Evolutionary conservation across 2,888 invertebrate species (phyloP), one percentile per base, ranked within the genome.

Genomic region (Mantis religiosa): DNA sequence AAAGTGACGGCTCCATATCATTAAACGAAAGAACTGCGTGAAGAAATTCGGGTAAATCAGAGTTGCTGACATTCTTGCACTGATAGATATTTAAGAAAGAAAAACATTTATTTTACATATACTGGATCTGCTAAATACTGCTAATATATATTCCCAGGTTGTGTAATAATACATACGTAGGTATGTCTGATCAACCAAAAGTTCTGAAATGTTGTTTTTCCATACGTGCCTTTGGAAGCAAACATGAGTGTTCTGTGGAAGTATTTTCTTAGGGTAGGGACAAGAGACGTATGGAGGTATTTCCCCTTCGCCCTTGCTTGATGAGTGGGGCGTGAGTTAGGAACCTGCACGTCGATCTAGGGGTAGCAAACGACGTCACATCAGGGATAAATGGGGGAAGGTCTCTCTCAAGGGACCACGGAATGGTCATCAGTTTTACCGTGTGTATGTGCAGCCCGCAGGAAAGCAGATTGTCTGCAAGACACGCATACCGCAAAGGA

Each of bases 291-390:
- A 71, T 71, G 54, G 54, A 71, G 54, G 54, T 71, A 71, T 71
- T 28, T 30, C 86, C 86, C 81, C 71, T 71, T 25, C 28, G 34
- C 41, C 84, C 34, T 84, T 30, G n/a, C 30, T 14, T 25, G 84
- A 30, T 84, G 84, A 20, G 84, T 30, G 84, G 84, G n/a, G 84
- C 34, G 34, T 27, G 25, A 47, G 54, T 41, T 27, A 47, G 27
- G 47, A 47, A 54, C 47, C 54, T 28, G 83, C 83, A 83, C 83
- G 83, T 83, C 85, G 54, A 71, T 71, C 54, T 25, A 85, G 82
- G 82, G 87, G 87, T 82, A 82, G 82, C 82, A 87, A 87, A 87
- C 87, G 87, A 87, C 87, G 87, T 87, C 87, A 87, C 87, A 87
- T 87, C 87, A 87, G 87, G 30, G 87, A 82, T 87, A 34, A 82